phyloP scores from a whole-genome alignment of 2,888 invertebrate species.

The Sinotaia quadrata region DNA sequence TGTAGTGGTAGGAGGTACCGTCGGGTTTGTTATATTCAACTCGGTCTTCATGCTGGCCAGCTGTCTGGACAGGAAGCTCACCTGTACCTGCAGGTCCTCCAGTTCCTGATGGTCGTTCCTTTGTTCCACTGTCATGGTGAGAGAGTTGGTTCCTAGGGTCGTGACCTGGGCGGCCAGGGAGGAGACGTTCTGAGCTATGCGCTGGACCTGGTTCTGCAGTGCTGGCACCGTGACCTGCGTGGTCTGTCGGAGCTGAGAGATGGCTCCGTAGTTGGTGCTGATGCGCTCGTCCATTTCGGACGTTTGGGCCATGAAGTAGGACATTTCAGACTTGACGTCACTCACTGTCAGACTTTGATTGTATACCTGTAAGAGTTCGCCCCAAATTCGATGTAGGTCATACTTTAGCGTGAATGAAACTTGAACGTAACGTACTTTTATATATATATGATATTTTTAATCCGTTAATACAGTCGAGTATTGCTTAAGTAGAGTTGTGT shows the following conservation, averaged over 20 bases:
- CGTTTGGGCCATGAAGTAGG: background rate
- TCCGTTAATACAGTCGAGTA: no score
- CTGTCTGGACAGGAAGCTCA: background rate
- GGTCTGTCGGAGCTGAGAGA: background rate
- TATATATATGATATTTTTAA: no score
- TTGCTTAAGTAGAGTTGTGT: no score
- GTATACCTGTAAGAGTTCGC: background rate
- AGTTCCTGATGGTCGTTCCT: no score
- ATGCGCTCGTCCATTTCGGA: background rate
- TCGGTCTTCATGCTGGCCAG: background rate
- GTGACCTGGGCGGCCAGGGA: background rate
- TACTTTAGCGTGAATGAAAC: no score
- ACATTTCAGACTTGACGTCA: background rate
- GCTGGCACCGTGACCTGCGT: background rate
- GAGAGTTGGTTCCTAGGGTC: background rate
- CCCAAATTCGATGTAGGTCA: no score
- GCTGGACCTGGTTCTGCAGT: background rate
- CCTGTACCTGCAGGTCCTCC: background rate
- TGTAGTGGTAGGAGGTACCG: background rate
- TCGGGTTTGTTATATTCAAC: background rate
- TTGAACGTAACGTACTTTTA: no score
- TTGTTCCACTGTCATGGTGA: background rate
- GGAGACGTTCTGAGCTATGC: background rate
- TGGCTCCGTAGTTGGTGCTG: background rate
- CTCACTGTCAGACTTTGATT: background rate